phyloP scores from a whole-genome alignment of 2,113 vertebrate genomes.

The Dicrurus megarhynchus region DNA sequence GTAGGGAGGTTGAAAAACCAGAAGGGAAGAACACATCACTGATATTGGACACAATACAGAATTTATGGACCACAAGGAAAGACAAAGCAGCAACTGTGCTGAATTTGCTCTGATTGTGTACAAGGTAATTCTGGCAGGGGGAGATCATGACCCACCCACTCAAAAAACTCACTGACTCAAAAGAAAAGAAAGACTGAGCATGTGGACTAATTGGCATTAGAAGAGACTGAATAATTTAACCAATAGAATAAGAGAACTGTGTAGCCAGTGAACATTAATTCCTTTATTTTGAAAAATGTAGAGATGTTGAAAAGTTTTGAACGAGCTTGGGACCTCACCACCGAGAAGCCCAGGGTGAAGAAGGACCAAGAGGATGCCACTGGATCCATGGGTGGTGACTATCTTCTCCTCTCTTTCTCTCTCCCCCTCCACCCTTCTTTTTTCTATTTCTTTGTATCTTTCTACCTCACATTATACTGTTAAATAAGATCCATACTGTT shows the following conservation, averaged over 20 bases:
- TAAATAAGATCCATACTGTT: neutral
- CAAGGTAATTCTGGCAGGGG: neutral
- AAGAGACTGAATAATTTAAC: neutral
- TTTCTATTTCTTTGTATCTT: neutral
- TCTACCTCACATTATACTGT: neutral
- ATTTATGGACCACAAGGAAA: neutral
- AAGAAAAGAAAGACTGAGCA: neutral
- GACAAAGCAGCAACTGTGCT: neutral
- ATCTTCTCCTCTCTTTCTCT: neutral
- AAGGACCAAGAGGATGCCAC: neutral
- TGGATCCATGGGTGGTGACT: neutral
- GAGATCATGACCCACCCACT: neutral
- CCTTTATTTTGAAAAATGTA: neutral
- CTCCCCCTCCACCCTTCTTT: neutral
- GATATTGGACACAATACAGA: neutral
- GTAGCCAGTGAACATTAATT: neutral
- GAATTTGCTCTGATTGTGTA: neutral
- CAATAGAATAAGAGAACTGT: neutral
- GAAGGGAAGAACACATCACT: neutral
- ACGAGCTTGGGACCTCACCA: accelerated
- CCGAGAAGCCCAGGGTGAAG: neutral
- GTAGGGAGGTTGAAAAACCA: neutral
- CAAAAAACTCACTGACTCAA: neutral
- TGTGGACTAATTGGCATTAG: neutral
- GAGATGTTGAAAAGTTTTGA: neutral